A percentile compares a stretch with the other conserved stretches of the same genome.
phyloP scores from a whole-genome alignment of 2,113 vertebrate genomes.

The Xenopus borealis region DNA sequence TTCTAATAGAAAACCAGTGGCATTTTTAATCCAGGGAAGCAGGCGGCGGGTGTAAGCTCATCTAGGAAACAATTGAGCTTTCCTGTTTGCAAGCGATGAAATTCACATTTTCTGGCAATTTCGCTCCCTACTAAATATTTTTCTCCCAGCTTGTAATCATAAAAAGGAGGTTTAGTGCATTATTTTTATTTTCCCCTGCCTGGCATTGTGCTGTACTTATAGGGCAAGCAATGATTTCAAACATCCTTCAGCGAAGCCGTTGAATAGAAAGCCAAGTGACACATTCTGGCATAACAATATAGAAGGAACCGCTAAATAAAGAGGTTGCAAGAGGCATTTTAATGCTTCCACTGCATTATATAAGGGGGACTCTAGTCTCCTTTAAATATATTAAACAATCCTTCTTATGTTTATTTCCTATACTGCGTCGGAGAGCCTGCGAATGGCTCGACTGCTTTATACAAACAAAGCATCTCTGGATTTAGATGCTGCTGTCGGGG shows the following conservation, averaged over 20 bases:
- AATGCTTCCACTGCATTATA: neutral
- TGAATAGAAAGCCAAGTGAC: constrained; percentile 9
- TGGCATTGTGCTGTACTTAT: constrained; percentile 15
- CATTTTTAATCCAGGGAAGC: neutral
- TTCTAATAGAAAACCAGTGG: too few species aligned
- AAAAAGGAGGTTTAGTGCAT: constrained; percentile 27
- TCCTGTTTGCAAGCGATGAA: constrained; percentile 12
- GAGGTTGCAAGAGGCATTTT: neutral
- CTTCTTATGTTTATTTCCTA: neutral
- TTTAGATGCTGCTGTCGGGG: neutral
- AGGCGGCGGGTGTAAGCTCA: neutral
- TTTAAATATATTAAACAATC: constrained; percentile 13
- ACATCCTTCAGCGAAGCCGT: constrained; percentile 15
- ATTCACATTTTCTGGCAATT: constrained; percentile 35
- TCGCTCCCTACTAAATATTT: constrained; percentile 30
- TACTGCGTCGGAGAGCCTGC: neutral
- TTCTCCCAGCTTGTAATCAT: constrained; percentile 38
- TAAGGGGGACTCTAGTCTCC: neutral
- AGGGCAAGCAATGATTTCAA: constrained; percentile 28
- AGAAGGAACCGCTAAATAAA: constrained; percentile 4
- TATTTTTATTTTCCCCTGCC: constrained; percentile 10
- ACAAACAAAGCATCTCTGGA: neutral
- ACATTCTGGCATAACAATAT: constrained; percentile 14
- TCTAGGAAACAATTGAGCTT: constrained; percentile 24
- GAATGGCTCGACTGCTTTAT: neutral